These are phyloP conservation scores for Synergus japonicus DNA, from an alignment of 2,888 invertebrate species.

Conservation along the genomic window DNA sequence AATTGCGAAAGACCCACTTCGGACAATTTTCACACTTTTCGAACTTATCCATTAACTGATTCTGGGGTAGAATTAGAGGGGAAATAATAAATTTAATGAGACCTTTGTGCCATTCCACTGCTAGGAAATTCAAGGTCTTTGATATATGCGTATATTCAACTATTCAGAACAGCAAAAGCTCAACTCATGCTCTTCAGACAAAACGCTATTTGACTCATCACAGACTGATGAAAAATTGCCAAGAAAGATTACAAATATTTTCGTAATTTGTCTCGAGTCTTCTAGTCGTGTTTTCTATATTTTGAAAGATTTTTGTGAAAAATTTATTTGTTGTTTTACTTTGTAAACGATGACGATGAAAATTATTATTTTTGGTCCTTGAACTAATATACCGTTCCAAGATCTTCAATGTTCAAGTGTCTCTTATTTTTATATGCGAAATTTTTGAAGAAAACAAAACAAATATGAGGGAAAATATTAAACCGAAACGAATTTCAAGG, in stretches of 20 bases:
- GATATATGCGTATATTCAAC: too few species aligned
- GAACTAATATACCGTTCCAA: background rate
- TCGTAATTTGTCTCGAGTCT: background rate
- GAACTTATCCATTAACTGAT: background rate
- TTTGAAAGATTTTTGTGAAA: background rate
- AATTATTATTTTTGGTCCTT: background rate
- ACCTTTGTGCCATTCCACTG: background rate
- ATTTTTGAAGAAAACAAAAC: background rate
- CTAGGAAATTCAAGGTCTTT: background rate
- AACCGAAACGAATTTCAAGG: background rate
- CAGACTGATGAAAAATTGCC: background rate
- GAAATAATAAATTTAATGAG: background rate
- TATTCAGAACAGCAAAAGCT: background rate
- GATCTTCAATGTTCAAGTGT: background rate
- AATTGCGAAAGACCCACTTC: conserved; percentile 5
- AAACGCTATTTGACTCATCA: background rate
- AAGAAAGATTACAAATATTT: conserved; percentile 5
- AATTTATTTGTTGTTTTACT: background rate
- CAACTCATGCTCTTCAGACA: background rate
- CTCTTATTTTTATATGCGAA: background rate
- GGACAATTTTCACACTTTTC: background rate
- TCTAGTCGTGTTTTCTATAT: background rate
- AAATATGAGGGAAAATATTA: background rate
- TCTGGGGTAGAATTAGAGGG: background rate
- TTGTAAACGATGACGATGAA: background rate